Evolutionary conservation across 2,888 invertebrate species (phyloP).

Genomic region (Agonopterix alstromeriana): DNA sequence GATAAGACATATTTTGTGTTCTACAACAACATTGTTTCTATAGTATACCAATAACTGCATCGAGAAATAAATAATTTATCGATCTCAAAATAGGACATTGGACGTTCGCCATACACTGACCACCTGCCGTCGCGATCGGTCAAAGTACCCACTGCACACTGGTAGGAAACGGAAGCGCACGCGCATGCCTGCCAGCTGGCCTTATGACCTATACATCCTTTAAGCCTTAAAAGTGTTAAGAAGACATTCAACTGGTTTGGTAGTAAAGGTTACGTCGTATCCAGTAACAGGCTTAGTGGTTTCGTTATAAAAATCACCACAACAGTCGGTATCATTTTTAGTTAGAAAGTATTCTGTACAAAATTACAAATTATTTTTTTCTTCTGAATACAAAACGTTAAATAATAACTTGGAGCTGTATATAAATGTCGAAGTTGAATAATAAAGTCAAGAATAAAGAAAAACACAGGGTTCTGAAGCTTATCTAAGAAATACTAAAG

Average conservation of each 20-base stretch:
- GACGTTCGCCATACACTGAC: conserved; percentile 24
- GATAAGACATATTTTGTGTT: too few species aligned
- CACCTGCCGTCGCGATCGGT: conserved; percentile 34
- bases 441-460: too few species aligned
- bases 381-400: too few species aligned
- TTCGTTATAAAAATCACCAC: too few species aligned
- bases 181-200: conserved; percentile 54
- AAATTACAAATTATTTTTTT: too few species aligned
- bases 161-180: conserved; percentile 58
- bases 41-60: neutral
- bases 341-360: too few species aligned
- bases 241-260: conserved; percentile 7
- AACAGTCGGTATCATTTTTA: too few species aligned
- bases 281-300: too few species aligned
- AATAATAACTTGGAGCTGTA: too few species aligned
- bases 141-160: conserved; percentile 3
- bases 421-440: too few species aligned
- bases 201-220: conserved; percentile 54
- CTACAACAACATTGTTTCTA: too few species aligned
- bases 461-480: conserved; percentile 3
- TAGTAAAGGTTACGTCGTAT: too few species aligned
- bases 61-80: neutral
- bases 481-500: conserved; percentile 21
- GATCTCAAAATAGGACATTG: neutral
- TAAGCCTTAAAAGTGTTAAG: conserved; percentile 62